Base-by-base conservation (phyloP, 2,113 vertebrate species). In the Brachypodius melanocephalos region DNA sequence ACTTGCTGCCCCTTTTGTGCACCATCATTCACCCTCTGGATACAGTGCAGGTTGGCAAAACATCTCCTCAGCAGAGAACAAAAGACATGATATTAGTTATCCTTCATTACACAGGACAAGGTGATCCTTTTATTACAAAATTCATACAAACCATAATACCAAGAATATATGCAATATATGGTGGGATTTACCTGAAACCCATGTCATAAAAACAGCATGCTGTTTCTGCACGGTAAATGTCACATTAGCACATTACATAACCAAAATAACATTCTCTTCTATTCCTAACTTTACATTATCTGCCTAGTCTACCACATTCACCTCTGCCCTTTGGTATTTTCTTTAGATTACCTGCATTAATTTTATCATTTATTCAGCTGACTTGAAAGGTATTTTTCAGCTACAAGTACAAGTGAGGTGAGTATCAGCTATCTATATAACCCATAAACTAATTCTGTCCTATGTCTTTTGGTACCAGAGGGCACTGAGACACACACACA, bases 281-380 rank as follows among this genome's bases (percentile, higher is more conserved):
- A 2, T 69, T 85, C 71, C 61, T 77, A 67, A 58, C 40, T 88
- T 68, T 25, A 8, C 63, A 63, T 45, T 38, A 46, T 59, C 84
- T 72, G 46, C 71, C 28, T 52, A 82, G 51, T 36, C 80, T 88
- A 46, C 15, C 31, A 54, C 42, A 46, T 19, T 91, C 71, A 65
- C 32, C 71, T 88, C 43, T 73, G 38, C 22, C 66, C 61, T 82
- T 79, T 3, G 1, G 12, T 68, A 75, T 91, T 94, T 93, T 82
- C 66, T 69, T 85, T 38, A 86, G 9, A 72, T 57, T 83, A 54
- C 43, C 32, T 62, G 16, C 31, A 63, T 49, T 85, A 14, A 38
- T 69, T 93, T 79, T 82, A 89, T 68, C 78, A 76, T 85, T 82
- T 88, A 80, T 74, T 83, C 48, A 59, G 34, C 45, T 84, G 59